phyloP scores from a whole-genome alignment of 2,888 invertebrate species.

The Eurois occulta region DNA sequence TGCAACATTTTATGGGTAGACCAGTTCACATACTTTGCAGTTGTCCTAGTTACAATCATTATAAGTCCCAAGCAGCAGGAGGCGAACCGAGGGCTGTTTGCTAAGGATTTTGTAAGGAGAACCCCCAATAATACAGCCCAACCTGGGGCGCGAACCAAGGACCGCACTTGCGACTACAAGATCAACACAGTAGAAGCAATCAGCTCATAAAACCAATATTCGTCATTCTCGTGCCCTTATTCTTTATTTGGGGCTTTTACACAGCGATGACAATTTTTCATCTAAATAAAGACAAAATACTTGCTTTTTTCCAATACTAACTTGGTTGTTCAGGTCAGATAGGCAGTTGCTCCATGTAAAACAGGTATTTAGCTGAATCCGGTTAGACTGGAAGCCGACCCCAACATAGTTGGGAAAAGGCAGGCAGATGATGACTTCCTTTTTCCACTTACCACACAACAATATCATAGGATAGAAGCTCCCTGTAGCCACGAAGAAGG shows the following conservation, averaged over 20 bases:
- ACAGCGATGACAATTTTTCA: no score
- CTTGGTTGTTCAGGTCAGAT: no score
- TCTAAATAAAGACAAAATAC: not conserved
- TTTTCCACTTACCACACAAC: constrained; percentile 93
- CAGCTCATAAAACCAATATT: not conserved
- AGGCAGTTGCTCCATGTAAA: no score
- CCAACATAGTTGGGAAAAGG: no score
- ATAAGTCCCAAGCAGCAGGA: not conserved
- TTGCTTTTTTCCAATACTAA: no score
- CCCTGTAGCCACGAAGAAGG: constrained; percentile 96
- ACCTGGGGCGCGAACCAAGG: not conserved
- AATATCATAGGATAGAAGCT: constrained; percentile 97
- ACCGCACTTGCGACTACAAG: not conserved
- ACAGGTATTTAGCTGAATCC: no score
- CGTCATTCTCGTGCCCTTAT: no score
- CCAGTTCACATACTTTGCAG: not conserved
- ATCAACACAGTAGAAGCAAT: not conserved
- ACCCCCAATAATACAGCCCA: not conserved
- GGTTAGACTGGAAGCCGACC: no score
- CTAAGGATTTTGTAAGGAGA: not conserved
- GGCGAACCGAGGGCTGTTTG: not conserved
- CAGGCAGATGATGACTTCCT: no score
- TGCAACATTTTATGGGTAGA: not conserved
- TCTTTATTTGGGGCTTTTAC: not conserved
- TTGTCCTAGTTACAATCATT: not conserved